Base-by-base conservation (phyloP, 2,797 vertebrate species). In the Sebastes matsubarae region DNA sequence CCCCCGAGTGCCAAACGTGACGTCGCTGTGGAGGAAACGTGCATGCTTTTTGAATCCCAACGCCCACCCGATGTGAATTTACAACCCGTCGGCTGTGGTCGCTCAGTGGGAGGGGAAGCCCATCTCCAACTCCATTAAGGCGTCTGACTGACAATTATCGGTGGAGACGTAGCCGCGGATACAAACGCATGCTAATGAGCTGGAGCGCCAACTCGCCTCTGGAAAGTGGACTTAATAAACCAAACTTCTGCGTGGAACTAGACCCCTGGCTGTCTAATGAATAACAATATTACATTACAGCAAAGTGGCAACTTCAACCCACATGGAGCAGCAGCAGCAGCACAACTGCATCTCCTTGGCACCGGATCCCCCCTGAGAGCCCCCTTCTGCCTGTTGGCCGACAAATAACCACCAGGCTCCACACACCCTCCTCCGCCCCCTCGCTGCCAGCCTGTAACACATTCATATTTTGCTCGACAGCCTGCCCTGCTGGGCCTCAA, bases 401-500 rank as follows among this genome's bases (percentile, higher is more conserved):
- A 80, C 83, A 80, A 86, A 82, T 34, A 64, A 30, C 77, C 77
- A 72, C 61, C 76, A 65, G 74, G 57, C 81, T 73, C 68, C 3
- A 52, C 73, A 69, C 64, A 24, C 30, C 32, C n/a, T 63, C 68
- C 30, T 8, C 57, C 55, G 3, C 59, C 22, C 59, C 20, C 1
- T 68, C 82, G 1, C 68, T 68, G 75, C 80, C 79, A 83, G 82
- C 65, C 66, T 74, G 72, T 66, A 73, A 88, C 84, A 80, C 84
- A 32, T 78, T 81, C 79, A 70, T 71, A 80, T 88, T 89, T 81
- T 83, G 70, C 72, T 77, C 66, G 64, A 87, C 91, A 82, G 84
- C 69, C 78, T 74, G 85, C 88, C 87, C 90, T 65, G 86, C 84
- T 88, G 89, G 79, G 86, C 77, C 80, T 80, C 74, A 20, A 75